Conservation (phyloP, 2,113 vertebrate species). For the Oryzias woworae region DNA sequence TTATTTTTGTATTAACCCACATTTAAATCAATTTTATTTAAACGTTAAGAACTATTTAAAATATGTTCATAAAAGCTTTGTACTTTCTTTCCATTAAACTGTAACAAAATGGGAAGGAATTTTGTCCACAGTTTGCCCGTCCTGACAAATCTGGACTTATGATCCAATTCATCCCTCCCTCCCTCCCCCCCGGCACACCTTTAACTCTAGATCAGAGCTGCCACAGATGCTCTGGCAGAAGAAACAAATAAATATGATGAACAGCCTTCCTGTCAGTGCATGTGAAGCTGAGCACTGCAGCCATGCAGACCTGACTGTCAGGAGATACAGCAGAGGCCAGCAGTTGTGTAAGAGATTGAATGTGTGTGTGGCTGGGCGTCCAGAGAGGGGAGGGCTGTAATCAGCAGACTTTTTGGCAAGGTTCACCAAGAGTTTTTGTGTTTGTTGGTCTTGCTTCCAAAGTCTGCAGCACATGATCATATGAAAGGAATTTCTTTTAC, state of each 20-base stretch:
- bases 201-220: slow-evolving; percentile 12
- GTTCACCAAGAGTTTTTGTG: slow-evolving; percentile 28
- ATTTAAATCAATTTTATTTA: slow-evolving; percentile 23
- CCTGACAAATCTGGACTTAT: slow-evolving; percentile 8
- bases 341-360: slow-evolving; percentile 58
- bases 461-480: too few relatives aligned
- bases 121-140: neutral
- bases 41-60: neutral
- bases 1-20: slow-evolving; percentile 22
- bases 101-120: slow-evolving; percentile 11
- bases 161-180: neutral
- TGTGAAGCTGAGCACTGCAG: slow-evolving; percentile 9
- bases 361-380: slow-evolving; percentile 22
- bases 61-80: neutral
- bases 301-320: slow-evolving; percentile 45
- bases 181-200: neutral
- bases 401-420: slow-evolving; percentile 45
- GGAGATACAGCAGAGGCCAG: slow-evolving; percentile 38
- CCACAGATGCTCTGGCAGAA: slow-evolving; percentile 7
- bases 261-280: slow-evolving; percentile 11
- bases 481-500: too few relatives aligned
- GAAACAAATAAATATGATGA: slow-evolving; percentile 24
- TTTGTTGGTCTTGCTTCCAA: too few relatives aligned
- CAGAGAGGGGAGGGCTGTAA: slow-evolving; percentile 31
- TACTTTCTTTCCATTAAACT: slow-evolving; percentile 1